Conservation (phyloP, 2,888 invertebrate species). For the Thysanoteuthis rhombus region DNA sequence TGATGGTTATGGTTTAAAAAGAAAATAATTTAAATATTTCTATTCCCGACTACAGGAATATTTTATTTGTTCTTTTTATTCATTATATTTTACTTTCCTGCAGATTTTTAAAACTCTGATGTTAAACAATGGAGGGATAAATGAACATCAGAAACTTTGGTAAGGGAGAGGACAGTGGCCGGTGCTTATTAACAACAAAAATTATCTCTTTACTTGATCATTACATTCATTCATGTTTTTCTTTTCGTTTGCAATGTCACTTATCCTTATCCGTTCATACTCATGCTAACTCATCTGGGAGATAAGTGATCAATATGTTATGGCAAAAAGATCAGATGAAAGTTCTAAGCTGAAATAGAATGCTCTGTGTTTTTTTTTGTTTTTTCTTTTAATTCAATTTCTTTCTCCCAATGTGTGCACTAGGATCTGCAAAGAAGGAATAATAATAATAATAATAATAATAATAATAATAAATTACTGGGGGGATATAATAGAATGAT, state of each 20-base stretch:
- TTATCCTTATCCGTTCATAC: neutral
- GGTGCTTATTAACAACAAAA: neutral
- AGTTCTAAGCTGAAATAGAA: neutral
- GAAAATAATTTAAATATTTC: slow-evolving; percentile 14
- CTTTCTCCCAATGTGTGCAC: neutral
- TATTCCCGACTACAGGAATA: neutral
- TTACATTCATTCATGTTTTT: neutral
- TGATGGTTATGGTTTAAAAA: neutral
- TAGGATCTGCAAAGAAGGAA: slow-evolving; percentile 12
- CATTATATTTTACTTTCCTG: neutral
- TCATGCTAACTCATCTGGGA: neutral
- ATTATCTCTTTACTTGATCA: neutral
- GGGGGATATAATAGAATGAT: neutral
- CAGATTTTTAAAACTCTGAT: neutral
- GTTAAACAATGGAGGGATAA: neutral
- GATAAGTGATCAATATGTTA: neutral
- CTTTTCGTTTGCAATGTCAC: neutral
- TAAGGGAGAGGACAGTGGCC: neutral
- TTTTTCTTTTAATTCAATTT: neutral
- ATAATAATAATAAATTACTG: neutral
- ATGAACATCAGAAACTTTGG: neutral
- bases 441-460: neutral
- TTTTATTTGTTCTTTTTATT: neutral
- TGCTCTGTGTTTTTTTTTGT: neutral
- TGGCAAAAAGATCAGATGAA: neutral